Evolutionary conservation across 2,888 invertebrate genomes (phyloP).

Genomic region (Hirtodrosophila cameraria): DNA sequence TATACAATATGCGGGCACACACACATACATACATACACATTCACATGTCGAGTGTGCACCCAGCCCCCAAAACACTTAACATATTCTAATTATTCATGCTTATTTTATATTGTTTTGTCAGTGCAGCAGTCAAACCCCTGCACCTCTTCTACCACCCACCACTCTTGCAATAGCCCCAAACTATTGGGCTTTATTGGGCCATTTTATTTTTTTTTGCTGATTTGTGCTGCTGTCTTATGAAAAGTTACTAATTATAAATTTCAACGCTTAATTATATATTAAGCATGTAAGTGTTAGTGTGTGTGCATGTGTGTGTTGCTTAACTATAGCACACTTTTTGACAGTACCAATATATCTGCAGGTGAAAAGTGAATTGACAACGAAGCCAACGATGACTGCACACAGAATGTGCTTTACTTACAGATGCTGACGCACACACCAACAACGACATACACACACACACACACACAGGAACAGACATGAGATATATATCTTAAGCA

Average conservation of each 20-base stretch:
- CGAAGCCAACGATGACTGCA: slow-evolving; percentile 8
- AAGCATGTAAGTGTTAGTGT: neutral
- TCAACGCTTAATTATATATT: slow-evolving; percentile 68
- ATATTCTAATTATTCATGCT: slow-evolving; percentile 83
- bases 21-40: slow-evolving; percentile 34
- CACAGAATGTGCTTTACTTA: slow-evolving; percentile 21
- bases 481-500: slow-evolving; percentile 54
- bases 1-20: slow-evolving; percentile 53
- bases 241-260: slow-evolving; percentile 79
- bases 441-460: slow-evolving; percentile 16
- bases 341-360: slow-evolving; percentile 59
- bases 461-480: slow-evolving; percentile 1
- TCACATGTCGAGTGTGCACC: slow-evolving; percentile 60
- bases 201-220: no score
- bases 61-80: slow-evolving; percentile 81
- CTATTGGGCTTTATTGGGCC: no score
- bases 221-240: slow-evolving; percentile 63
- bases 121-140: slow-evolving; percentile 38
- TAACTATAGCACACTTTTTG: slow-evolving; percentile 58
- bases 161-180: no score
- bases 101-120: slow-evolving; percentile 80
- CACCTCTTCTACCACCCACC: no score
- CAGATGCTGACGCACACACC: slow-evolving; percentile 6
- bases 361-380: slow-evolving; percentile 27
- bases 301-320: slow-evolving; percentile 5